Conservation (phyloP, 2,797 vertebrate genomes). For the Sternarchorhynchus goeldii region DNA sequence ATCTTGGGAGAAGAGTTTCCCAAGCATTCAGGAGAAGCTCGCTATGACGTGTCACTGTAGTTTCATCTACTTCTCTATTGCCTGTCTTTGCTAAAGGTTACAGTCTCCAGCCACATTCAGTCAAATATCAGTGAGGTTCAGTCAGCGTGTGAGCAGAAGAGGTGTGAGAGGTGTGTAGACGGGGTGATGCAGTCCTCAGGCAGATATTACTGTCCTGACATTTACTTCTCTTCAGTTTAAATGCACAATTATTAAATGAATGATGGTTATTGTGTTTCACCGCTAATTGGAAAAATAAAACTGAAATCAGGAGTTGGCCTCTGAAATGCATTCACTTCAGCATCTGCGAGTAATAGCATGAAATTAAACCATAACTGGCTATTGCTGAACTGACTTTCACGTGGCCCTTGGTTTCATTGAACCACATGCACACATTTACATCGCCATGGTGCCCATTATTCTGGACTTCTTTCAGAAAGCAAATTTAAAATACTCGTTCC, state of each 20-base stretch:
- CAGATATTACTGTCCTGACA: slow-evolving; percentile 32
- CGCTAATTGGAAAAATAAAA: slow-evolving; percentile 47
- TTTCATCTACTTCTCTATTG: neutral
- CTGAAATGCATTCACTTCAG: slow-evolving; percentile 36
- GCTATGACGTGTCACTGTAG: neutral
- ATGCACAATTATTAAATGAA: slow-evolving; percentile 42
- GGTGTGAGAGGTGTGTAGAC: neutral
- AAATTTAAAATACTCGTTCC: slow-evolving; percentile 8
- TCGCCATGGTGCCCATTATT: neutral
- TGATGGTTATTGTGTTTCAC: slow-evolving; percentile 44
- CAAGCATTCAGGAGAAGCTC: neutral
- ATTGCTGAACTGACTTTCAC: slow-evolving; percentile 45
- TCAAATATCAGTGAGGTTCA: neutral
- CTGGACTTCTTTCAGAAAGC: slow-evolving; percentile 28
- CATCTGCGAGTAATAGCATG: slow-evolving; percentile 38
- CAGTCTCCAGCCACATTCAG: neutral
- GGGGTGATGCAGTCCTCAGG: slow-evolving; percentile 18
- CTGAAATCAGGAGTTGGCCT: slow-evolving; percentile 16
- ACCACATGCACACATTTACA: neutral
- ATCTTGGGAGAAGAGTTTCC: neutral
- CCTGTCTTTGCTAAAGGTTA: neutral
- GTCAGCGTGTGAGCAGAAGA: too few relatives aligned
- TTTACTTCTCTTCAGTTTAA: slow-evolving; percentile 33
- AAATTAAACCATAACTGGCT: slow-evolving; percentile 40
- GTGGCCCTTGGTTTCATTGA: slow-evolving; percentile 26